Percentiles rank a stretch among this genome's conserved stretches.
Evolutionary conservation across 1,140 invertebrate species (phyloP).

Genomic region (Sycophaga agraensis): DNA sequence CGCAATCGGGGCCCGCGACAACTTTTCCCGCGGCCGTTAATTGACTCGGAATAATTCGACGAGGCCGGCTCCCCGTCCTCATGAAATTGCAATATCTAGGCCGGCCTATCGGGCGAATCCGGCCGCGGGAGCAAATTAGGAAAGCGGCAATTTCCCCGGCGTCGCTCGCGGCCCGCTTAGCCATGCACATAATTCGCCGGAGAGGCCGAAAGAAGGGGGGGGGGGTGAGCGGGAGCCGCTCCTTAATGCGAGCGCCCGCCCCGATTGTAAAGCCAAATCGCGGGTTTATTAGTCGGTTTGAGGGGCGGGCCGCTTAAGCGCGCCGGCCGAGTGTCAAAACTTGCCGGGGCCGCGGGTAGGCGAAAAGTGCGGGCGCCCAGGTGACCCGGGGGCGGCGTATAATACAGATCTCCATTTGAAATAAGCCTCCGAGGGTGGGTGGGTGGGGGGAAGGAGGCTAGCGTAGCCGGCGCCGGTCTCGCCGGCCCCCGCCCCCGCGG

Average conservation of each 20-base stretch:
- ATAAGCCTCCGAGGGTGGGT: constrained; percentile 55
- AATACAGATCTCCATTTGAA: constrained; percentile 60
- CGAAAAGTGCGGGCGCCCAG: constrained; percentile 35
- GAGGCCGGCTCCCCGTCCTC: no score
- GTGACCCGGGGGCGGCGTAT: constrained; percentile 43
- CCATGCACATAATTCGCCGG: constrained; percentile 24
- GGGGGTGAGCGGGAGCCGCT: no score
- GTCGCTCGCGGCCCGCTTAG: constrained; percentile 1
- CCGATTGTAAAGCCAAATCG: constrained; percentile 25
- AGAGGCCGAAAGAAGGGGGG: constrained; percentile 19
- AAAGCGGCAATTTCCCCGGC: constrained; percentile 12
- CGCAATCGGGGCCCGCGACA: no score
- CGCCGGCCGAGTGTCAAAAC: constrained; percentile 40
- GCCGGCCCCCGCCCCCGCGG: background rate
- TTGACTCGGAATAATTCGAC: no score
- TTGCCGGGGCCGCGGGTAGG: constrained; percentile 40
- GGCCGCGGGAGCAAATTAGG: constrained; percentile 27
- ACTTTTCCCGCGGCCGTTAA: no score
- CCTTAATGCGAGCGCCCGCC: constrained; percentile 18
- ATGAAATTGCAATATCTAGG: no score
- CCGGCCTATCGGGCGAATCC: no score
- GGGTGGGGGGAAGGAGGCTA: no score
- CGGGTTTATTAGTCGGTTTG: constrained; percentile 23
- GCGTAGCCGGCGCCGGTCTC: constrained; percentile 22
- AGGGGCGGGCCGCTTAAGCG: constrained; percentile 20